Base-by-base conservation (phyloP, 2,888 invertebrate species). In the Luperina testacea region DNA sequence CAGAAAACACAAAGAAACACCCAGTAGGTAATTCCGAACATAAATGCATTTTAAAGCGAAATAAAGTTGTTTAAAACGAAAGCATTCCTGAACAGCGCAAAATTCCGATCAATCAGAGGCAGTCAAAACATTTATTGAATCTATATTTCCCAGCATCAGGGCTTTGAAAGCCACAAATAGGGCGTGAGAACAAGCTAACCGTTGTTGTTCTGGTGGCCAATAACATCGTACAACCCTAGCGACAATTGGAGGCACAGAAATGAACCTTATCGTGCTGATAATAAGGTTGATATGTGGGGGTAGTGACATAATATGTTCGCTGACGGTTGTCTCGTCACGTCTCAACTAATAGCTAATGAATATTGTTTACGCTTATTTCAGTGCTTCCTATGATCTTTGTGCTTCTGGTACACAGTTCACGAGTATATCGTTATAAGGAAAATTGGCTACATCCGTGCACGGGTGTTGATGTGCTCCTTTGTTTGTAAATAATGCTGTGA, bases 321-420 rank as follows among this genome's bases (percentile, higher is more conserved):
- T 68, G 88, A 86, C 89, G 81, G 85, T 84, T 90, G 91, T 91
- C 92, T 90, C 90, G 91, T 91, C 93, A 92, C 93, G 93, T 94
- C 92, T 94, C 93, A 93, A 94, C 94, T 93, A 93, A 93, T 93
- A 91, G 89, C 87, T 91, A 92, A 93, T 93, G 92, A 94, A 92
- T 92, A 91, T 89, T 87, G 88, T 88, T 89, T 80, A 88, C 70
- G 84, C 82, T 90, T 89, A 91, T 89, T 89, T 88, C 91, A 81
- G 89, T 88, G 89, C 90, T 92, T 89, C 89, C 90, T 91, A 88
- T 89, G 90, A 92, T 91, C 88, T 91, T 86, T 80, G 85, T 82
- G 79, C 83, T 89, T 80, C 85, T 87, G 71, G 81, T 85, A 81
- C 72, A 63, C 65, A 65, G 75, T 80, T 78, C 71, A 78, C 32